A percentile compares a stretch with the other conserved stretches of the same genome.
Conservation (phyloP, 2,888 invertebrate genomes). For the Synanthedon formicaeformis region DNA sequence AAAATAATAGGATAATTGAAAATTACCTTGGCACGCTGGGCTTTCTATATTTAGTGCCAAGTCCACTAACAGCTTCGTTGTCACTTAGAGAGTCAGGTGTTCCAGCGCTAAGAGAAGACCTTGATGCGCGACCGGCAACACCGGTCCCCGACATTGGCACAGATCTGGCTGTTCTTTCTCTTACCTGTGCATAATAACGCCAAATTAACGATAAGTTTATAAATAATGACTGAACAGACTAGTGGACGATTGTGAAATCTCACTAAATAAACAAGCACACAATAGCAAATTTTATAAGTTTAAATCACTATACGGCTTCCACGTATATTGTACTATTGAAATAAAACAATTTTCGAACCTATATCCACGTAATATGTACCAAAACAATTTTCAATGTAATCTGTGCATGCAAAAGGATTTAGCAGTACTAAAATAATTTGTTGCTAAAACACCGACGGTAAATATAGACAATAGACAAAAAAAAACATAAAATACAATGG, state of each 20-base stretch:
- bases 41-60: constrained; percentile 76
- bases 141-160: constrained; percentile 83
- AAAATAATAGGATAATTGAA: background rate
- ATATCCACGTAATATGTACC: background rate
- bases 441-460: constrained; percentile 32
- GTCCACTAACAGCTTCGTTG: constrained; percentile 83
- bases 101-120: constrained; percentile 85
- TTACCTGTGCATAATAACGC: constrained; percentile 72
- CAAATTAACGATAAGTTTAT: background rate
- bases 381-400: background rate
- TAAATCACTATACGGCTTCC: too few species aligned
- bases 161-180: constrained; percentile 91
- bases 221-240: background rate
- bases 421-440: constrained; percentile 18
- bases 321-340: too few species aligned
- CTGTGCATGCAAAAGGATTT: constrained; percentile 41
- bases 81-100: constrained; percentile 92
- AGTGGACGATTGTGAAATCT: background rate
- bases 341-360: too few species aligned
- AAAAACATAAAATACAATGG: constrained; percentile 23
- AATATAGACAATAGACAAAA: constrained; percentile 31
- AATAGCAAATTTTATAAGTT: too few species aligned
- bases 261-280: constrained; percentile 7
- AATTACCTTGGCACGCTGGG: constrained; percentile 70
- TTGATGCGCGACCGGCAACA: constrained; percentile 73